Evolutionary conservation across 2,888 invertebrate genomes (phyloP).

Genomic region (Ochropacha duplaris): DNA sequence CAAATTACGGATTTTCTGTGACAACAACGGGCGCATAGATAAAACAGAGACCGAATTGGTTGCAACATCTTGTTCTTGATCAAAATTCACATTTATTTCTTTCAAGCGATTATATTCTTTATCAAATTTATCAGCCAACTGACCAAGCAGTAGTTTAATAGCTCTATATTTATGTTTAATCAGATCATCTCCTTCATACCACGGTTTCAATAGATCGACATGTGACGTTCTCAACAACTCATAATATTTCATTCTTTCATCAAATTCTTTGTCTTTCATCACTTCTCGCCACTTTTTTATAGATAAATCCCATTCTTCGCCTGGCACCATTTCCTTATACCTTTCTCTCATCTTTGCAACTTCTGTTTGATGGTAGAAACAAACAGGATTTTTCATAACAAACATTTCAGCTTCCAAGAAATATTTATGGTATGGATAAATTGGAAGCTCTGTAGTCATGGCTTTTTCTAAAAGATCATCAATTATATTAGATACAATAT

Average conservation of each 20-base stretch:
- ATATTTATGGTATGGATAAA: constrained; percentile 62
- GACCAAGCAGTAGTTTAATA: constrained; percentile 48
- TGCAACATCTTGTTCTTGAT: background rate
- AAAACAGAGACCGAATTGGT: background rate
- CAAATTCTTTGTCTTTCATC: constrained; percentile 64
- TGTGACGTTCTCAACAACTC: constrained; percentile 52
- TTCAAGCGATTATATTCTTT: constrained; percentile 43
- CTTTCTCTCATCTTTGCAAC: constrained; percentile 55
- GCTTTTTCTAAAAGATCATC: constrained; percentile 45
- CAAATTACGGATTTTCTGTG: constrained; percentile 41
- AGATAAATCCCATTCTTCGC: constrained; percentile 60
- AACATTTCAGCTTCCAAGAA: constrained; percentile 70
- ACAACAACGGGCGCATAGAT: constrained; percentile 14
- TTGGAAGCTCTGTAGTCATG: constrained; percentile 45
- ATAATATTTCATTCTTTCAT: constrained; percentile 66
- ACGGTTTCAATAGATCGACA: constrained; percentile 57
- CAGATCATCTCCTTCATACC: constrained; percentile 60
- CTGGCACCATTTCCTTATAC: constrained; percentile 54
- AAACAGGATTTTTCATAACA: constrained; percentile 69
- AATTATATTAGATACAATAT: constrained; percentile 42
- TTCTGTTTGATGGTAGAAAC: constrained; percentile 73
- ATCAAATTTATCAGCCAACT: constrained; percentile 60
- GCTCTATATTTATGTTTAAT: constrained; percentile 54
- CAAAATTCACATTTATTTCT: background rate
- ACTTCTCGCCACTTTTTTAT: constrained; percentile 58